Percentiles rank a stretch among this genome's conserved stretches.
Evolutionary conservation across 2,888 invertebrate species (phyloP).

Genomic region (Miltochrista miniata): DNA sequence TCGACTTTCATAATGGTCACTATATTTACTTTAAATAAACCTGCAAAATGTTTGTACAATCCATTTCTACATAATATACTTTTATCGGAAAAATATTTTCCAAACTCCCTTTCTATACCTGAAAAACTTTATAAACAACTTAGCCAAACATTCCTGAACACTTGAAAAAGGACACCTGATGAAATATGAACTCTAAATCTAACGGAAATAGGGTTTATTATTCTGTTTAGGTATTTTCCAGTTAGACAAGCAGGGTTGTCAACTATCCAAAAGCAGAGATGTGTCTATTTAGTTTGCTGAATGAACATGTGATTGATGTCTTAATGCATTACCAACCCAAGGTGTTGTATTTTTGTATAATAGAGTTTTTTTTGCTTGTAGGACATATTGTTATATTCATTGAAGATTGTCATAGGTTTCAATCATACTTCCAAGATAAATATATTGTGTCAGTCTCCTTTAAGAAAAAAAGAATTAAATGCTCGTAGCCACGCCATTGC

Average conservation of each 20-base stretch:
- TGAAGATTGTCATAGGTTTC: neutral
- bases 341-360: conserved; percentile 41
- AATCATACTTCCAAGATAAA: neutral
- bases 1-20: neutral
- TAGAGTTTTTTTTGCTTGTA: conserved; percentile 15
- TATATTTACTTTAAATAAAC: conserved; percentile 18
- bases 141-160: conserved; percentile 19
- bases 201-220: conserved; percentile 1
- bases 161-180: neutral
- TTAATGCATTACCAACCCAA: conserved; percentile 42
- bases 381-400: neutral
- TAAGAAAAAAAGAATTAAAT: no score
- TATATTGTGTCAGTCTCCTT: no score
- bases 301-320: conserved; percentile 64
- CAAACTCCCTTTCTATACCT: conserved; percentile 45
- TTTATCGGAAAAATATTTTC: conserved; percentile 46
- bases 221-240: neutral
- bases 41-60: conserved; percentile 38
- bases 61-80: conserved; percentile 38
- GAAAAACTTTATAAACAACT: conserved; percentile 44
- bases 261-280: conserved; percentile 42
- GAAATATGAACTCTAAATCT: conserved; percentile 14
- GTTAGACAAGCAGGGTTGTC: conserved; percentile 13
- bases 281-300: conserved; percentile 55
- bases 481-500: no score